phyloP scores from a whole-genome alignment of 2,113 vertebrate genomes.

The Daphoenositta chrysoptera region DNA sequence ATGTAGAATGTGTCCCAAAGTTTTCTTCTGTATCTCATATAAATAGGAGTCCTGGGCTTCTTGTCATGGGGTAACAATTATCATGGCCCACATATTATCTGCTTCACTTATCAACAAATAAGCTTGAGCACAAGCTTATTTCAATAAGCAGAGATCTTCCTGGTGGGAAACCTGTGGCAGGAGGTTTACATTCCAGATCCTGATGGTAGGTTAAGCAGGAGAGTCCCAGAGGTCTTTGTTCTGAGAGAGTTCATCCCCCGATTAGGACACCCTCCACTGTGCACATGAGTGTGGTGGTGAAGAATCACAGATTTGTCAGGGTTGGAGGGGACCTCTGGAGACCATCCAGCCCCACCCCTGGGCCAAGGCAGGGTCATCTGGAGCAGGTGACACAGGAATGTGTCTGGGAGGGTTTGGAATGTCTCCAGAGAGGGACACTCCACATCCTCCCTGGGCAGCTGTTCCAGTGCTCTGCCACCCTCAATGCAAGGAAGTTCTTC shows the following conservation, averaged over 20 bases:
- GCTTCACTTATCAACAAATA: neutral
- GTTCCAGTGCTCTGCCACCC: neutral
- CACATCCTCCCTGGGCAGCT: neutral
- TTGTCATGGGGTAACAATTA: neutral
- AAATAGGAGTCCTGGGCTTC: neutral
- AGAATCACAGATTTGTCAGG: neutral
- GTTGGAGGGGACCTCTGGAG: neutral
- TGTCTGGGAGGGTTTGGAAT: neutral
- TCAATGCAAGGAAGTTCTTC: neutral
- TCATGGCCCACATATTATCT: neutral
- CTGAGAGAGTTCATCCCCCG: neutral
- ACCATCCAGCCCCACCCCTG: neutral
- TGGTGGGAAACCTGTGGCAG: neutral
- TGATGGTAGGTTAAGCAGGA: neutral
- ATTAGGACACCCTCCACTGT: accelerated
- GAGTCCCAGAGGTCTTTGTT: neutral
- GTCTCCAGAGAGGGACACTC: neutral
- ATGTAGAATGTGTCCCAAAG: neutral
- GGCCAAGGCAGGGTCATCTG: neutral
- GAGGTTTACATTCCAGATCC: neutral
- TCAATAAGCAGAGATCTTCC: neutral
- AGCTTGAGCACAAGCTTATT: neutral
- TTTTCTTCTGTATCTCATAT: neutral
- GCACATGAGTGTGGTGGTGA: neutral
- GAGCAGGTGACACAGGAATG: neutral